A percentile compares a stretch with the other conserved stretches of the same genome.
These are phyloP conservation scores for Sclerurus mexicanus DNA, from an alignment of 2,113 vertebrate genomes.

Conservation along the genomic window DNA sequence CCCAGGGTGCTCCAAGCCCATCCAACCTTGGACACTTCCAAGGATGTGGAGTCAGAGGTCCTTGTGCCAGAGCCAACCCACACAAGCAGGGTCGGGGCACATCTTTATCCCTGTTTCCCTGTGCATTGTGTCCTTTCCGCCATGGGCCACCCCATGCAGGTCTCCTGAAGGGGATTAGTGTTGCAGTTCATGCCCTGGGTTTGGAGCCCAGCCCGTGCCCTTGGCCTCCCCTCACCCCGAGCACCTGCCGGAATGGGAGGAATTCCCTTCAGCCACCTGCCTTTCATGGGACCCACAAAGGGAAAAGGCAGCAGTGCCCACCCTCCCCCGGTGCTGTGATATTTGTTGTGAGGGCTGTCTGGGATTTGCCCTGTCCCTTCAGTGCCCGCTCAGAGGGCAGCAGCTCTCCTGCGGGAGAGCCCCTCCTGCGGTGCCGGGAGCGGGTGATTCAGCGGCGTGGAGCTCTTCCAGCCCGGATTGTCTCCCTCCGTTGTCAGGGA, in stretches of 20 bases:
- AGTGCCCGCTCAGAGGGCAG: not conserved
- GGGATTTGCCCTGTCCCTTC: not conserved
- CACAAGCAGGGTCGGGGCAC: not conserved
- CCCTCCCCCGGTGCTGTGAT: not conserved
- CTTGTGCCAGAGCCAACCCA: not conserved
- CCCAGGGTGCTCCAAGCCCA: not conserved
- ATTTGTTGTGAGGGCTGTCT: rapidly evolving
- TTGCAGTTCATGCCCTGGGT: rapidly evolving
- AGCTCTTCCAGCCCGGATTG: slow-evolving; percentile 5
- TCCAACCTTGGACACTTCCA: not conserved
- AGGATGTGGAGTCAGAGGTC: rapidly evolving
- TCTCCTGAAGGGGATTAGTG: not conserved
- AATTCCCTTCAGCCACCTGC: rapidly evolving
- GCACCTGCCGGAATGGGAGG: rapidly evolving
- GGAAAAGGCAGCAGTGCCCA: not conserved
- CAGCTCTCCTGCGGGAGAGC: not conserved
- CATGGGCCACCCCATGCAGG: rapidly evolving
- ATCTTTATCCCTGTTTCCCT: not conserved
- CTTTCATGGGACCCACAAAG: rapidly evolving
- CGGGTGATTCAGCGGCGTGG: not conserved
- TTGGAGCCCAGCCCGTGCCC: not conserved
- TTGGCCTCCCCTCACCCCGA: rapidly evolving
- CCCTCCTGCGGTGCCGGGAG: not conserved
- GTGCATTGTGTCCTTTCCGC: not conserved
- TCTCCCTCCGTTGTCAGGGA: not conserved